Conservation (phyloP, 1,140 invertebrate genomes). For the Reticulitermes speratus region DNA sequence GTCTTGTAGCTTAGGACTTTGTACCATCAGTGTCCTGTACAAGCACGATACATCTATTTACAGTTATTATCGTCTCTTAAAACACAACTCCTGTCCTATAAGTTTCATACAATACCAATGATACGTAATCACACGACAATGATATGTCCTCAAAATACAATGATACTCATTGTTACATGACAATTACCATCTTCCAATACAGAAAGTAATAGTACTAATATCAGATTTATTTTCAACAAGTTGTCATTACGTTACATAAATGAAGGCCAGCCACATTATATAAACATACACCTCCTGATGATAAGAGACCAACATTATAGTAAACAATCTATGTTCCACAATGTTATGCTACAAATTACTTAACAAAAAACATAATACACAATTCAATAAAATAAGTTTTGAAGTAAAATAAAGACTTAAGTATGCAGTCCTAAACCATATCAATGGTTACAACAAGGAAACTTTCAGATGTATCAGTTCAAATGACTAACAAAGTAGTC, state of each 20-base stretch:
- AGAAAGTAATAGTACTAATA: background rate
- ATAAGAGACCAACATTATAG: conserved; percentile 13
- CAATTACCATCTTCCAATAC: background rate
- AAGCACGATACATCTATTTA: conserved; percentile 21
- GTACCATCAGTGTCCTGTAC: conserved; percentile 7
- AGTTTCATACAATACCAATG: conserved; percentile 27
- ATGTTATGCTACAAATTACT: background rate
- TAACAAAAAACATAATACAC: background rate
- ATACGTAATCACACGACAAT: conserved; percentile 28
- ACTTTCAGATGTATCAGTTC: conserved; percentile 12
- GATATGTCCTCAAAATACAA: conserved; percentile 27
- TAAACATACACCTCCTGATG: background rate
- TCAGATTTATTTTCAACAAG: conserved; percentile 7
- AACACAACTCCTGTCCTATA: conserved; percentile 13
- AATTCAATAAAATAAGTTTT: background rate
- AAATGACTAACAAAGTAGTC: background rate
- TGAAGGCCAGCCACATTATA: conserved; percentile 1
- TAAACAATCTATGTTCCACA: background rate
- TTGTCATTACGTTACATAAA: conserved; percentile 1
- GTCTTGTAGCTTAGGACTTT: background rate
- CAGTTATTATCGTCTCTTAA: background rate
- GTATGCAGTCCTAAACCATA: background rate
- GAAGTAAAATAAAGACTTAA: background rate
- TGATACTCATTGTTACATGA: conserved; percentile 21
- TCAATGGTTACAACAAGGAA: background rate